Evolutionary conservation across 23 tunicate species (phyloP), one percentile per base, ranked within the genome.

Genomic region (Ciona savignyi): DNA sequence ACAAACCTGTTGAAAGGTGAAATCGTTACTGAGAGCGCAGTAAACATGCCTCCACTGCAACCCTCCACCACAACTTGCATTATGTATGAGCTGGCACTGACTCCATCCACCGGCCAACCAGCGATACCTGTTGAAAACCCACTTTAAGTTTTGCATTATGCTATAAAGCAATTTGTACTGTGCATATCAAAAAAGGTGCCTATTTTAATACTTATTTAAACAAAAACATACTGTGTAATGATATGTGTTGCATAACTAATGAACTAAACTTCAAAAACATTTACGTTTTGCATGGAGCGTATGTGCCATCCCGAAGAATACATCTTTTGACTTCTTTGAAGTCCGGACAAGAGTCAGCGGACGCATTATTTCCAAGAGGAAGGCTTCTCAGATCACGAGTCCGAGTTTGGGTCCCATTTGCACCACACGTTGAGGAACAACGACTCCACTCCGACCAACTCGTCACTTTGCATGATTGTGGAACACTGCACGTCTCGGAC

Each of bases 21-120:
- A 76, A 27, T 70, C 62, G 51, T 70, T 70, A 24, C 67, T 60
- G 1, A 63, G 86, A 11, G 72, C 80, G 33, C 95, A 88, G 66
- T 72, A 88, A 15, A 88, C 83, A 65, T 76, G 51, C 32, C 95
- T 42, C 35, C 63, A 35, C 56, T 82, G 87, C 34, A 70, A 34
- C 9, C 95, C 95, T 60, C 95, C 87, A 1, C 95, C 95, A 77
- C 95, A 88, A 22, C 65, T 67, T 4, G 78, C 75, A 63, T 80
- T 80, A 4, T 64, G 32, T 4, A 62, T 34, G 23, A 73, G 32
- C 19, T 56, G 32, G 49, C 93, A 86, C 1, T 42, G 26, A 27
- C 71, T 60, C 93, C 93, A 86, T 1, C 73, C 77, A 4, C 93
- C 93, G 1, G 85, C 67, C 20, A 65, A 73, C 93, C 93, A 86